These are phyloP conservation scores for Pelusios castaneus DNA, from an alignment of 2,113 vertebrate species.

Conservation along the genomic window DNA sequence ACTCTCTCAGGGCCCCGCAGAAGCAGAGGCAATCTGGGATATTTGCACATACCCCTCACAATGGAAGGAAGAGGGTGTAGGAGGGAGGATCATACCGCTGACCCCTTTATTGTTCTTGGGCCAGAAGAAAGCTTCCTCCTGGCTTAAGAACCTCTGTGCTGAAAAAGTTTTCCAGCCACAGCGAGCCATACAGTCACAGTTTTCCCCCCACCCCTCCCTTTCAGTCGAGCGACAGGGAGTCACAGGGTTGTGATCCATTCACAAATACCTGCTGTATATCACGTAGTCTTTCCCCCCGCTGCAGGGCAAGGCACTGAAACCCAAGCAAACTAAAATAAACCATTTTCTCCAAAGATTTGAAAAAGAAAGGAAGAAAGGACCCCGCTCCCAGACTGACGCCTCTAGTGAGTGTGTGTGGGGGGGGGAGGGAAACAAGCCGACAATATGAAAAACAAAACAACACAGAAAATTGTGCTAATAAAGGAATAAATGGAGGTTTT, in stretches of 20 bases:
- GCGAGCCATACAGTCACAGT: slow-evolving; percentile 67
- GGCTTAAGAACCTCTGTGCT: slow-evolving; percentile 61
- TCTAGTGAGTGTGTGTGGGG: neutral
- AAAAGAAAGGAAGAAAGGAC: slow-evolving; percentile 31
- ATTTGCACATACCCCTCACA: slow-evolving; percentile 78
- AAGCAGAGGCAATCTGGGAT: slow-evolving; percentile 62
- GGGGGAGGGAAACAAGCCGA: neutral
- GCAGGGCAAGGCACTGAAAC: slow-evolving; percentile 54
- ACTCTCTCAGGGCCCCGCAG: slow-evolving; percentile 54
- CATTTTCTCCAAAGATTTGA: neutral
- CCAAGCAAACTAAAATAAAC: slow-evolving; percentile 73
- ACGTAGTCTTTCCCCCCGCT: slow-evolving; percentile 79
- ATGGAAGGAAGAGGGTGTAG: slow-evolving; percentile 91
- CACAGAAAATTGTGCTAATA: slow-evolving; percentile 54
- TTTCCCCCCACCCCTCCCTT: slow-evolving; percentile 58
- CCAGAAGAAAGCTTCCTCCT: slow-evolving; percentile 84
- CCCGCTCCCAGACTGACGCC: slow-evolving; percentile 45
- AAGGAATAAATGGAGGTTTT: slow-evolving; percentile 74
- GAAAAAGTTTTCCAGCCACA: slow-evolving; percentile 73
- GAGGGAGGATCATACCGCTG: slow-evolving; percentile 81
- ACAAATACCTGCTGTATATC: slow-evolving; percentile 82
- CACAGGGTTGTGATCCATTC: slow-evolving; percentile 73
- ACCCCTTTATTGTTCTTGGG: slow-evolving; percentile 89
- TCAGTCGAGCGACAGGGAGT: slow-evolving; percentile 56
- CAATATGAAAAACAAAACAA: slow-evolving; percentile 50